Evolutionary conservation across 1,140 invertebrate genomes (phyloP), one percentile per base, ranked within the genome.

Genomic region (Lysiphlebus fabarum): DNA sequence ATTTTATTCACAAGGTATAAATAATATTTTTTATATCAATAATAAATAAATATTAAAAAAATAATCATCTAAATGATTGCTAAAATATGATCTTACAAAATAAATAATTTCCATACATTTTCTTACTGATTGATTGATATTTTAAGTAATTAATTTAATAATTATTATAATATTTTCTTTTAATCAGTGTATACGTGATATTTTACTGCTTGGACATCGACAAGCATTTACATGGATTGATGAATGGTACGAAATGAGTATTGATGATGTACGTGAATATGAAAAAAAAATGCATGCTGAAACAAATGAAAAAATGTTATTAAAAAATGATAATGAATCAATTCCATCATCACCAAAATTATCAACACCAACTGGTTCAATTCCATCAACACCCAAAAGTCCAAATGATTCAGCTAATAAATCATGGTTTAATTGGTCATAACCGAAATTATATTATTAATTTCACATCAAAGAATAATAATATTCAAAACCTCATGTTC

Each of bases 141-240:
- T n/a, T n/a, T n/a, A n/a, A n/a, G n/a, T n/a, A n/a, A n/a, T n/a
- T n/a, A n/a, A n/a, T n/a, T n/a, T n/a, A n/a, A n/a, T n/a, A n/a
- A n/a, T n/a, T n/a, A n/a, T n/a, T n/a, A n/a, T n/a, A n/a, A n/a
- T n/a, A n/a, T n/a, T 42, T 7, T 36, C 4, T 43, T 10, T 56
- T 60, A 54, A 50, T 58, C 72, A 93, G 89, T 86, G 87, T 42
- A 91, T 96, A 59, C 77, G 91, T 47, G 93, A 95, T 68, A 87
- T 95, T 57, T 73, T 95, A 26, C 73, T 95, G 37, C 76, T 95
- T 51, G 93, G 92, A 0, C 93, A 96, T 80, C 82, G 91, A 48
- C 93, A 96, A 80, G 93, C 93, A 2, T 94, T 96, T 72, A 86
- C 91, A 0, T 96, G 93, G 93, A 87, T 96, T 65, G 93, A 95